Conservation (phyloP, 2,888 invertebrate species). For the Drosophila fungiperda region DNA sequence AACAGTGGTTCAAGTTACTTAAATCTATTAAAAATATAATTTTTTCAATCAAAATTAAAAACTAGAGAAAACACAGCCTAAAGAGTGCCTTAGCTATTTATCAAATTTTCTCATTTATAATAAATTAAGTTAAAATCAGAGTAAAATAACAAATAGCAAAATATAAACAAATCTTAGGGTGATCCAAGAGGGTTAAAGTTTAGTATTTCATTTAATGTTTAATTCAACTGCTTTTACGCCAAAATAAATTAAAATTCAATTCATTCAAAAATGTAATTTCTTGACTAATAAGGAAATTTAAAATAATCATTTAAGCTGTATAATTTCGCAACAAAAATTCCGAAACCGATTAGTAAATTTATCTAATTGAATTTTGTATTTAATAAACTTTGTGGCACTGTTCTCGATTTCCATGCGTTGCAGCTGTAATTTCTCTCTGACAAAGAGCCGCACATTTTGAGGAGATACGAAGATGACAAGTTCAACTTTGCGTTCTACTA, state of each 20-base stretch:
- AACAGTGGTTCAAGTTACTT: constrained; percentile 49
- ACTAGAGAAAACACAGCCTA: background rate
- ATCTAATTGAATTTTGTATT: background rate
- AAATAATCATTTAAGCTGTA: background rate
- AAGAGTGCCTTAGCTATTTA: background rate
- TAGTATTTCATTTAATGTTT: background rate
- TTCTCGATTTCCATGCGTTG: constrained; percentile 27
- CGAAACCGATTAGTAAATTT: background rate
- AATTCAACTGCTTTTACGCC: background rate
- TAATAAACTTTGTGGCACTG: constrained; percentile 26
- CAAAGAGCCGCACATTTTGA: constrained; percentile 72
- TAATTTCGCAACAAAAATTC: background rate
- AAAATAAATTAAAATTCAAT: background rate
- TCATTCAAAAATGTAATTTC: background rate
- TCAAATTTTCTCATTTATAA: background rate
- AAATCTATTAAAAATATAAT: background rate
- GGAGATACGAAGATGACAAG: constrained; percentile 79
- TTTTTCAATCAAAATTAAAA: background rate
- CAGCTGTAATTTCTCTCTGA: constrained; percentile 43
- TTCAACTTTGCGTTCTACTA: constrained; percentile 72
- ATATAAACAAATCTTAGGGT: background rate
- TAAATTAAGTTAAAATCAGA: background rate
- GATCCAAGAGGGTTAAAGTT: background rate
- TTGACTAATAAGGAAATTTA: background rate
- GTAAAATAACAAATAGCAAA: too few relatives aligned